phyloP scores from a whole-genome alignment of 2,888 invertebrate species.

The Trypoxylon attenuatum region DNA sequence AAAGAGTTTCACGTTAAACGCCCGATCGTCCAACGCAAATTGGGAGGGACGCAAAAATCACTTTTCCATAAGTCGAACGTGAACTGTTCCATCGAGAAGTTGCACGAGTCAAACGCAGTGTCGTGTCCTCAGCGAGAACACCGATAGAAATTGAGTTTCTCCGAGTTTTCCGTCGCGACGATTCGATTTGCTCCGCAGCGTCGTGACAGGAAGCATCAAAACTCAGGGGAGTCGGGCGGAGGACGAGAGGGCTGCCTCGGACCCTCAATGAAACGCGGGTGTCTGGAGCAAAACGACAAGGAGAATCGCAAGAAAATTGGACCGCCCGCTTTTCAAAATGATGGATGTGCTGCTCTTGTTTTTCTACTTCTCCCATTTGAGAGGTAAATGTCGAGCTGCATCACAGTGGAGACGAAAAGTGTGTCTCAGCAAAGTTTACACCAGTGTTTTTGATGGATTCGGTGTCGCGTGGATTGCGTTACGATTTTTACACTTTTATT shows the following conservation, averaged over 20 bases:
- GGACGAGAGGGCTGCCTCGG: neutral
- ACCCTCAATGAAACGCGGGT: neutral
- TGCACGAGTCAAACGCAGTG: conserved; percentile 33
- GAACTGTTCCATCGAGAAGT: conserved; percentile 11
- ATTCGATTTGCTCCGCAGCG: conserved; percentile 45
- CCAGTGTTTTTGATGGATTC: too few relatives aligned
- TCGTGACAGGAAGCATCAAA: conserved; percentile 40
- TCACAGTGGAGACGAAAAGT: too few relatives aligned
- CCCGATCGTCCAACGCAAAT: neutral
- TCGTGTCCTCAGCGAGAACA: conserved; percentile 22
- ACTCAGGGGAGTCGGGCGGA: conserved; percentile 9
- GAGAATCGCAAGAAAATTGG: conserved; percentile 13
- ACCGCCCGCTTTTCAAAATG: conserved; percentile 15
- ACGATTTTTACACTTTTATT: too few relatives aligned
- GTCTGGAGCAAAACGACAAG: neutral
- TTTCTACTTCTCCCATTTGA: too few relatives aligned
- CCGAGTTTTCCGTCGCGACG: conserved; percentile 39
- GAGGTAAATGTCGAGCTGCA: too few relatives aligned
- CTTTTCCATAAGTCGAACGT: conserved; percentile 13
- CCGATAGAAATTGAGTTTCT: conserved; percentile 47
- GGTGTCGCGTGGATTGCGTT: too few relatives aligned
- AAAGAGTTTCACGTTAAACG: too few relatives aligned
- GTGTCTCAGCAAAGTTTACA: too few relatives aligned
- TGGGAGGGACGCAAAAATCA: conserved; percentile 16
- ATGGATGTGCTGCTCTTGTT: conserved; percentile 1